Evolutionary conservation across 2,888 invertebrate genomes (phyloP).

Genomic region (Eilema depressum): DNA sequence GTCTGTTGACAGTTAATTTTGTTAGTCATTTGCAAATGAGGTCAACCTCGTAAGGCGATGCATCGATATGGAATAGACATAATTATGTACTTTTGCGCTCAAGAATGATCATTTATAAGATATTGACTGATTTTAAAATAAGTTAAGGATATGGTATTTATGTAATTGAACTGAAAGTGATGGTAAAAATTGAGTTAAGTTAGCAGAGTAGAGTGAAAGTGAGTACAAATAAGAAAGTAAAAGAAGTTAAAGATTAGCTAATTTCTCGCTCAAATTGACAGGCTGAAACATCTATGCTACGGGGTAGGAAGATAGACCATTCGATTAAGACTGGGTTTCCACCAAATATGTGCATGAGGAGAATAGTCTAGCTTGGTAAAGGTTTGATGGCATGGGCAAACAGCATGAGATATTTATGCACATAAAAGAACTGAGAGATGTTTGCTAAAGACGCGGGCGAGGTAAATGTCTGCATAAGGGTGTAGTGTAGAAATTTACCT

Average conservation of each 20-base stretch:
- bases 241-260: not conserved
- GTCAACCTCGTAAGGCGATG: conserved; percentile 58
- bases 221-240: no score
- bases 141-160: not conserved
- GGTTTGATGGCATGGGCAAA: not conserved
- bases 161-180: not conserved
- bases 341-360: not conserved
- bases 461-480: not conserved
- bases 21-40: conserved; percentile 57
- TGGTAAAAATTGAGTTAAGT: not conserved
- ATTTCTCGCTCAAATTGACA: not conserved
- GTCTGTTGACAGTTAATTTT: conserved; percentile 51
- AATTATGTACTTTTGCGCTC: conserved; percentile 3
- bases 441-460: not conserved
- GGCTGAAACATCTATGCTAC: not conserved
- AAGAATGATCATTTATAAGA: not conserved
- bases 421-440: not conserved
- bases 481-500: not conserved
- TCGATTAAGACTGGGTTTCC: not conserved
- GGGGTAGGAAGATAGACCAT: not conserved
- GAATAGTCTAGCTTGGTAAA: not conserved
- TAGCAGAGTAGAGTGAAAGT: no score
- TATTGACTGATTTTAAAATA: not conserved
- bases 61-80: conserved; percentile 48
- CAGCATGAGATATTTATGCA: not conserved